These are phyloP conservation scores for Gobionotothen gibberifrons DNA, from an alignment of 2,797 vertebrate genomes.

Conservation along the genomic window DNA sequence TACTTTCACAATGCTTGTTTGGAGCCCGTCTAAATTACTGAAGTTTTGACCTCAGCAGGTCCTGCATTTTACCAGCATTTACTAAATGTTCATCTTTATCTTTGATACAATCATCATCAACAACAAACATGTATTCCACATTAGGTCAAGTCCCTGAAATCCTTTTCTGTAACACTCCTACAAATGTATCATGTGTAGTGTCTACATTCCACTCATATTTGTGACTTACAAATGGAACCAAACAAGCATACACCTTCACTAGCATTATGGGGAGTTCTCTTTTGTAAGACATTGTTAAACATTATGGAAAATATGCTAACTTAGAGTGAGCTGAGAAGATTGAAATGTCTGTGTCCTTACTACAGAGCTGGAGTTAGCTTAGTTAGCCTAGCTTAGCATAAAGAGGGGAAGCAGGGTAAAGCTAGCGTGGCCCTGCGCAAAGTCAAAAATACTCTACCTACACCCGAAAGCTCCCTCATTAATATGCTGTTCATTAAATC, in stretches of 20 bases:
- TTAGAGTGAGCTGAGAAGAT: background rate
- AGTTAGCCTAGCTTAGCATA: too few species aligned
- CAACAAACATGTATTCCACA: background rate
- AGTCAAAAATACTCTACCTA: too few species aligned
- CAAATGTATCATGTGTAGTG: background rate
- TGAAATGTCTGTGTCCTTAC: background rate
- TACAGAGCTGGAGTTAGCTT: too few species aligned
- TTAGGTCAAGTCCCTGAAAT: background rate
- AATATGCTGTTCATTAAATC: too few species aligned
- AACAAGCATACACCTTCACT: background rate
- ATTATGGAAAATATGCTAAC: background rate
- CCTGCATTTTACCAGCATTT: slow-evolving; percentile 18
- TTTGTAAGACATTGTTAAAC: background rate
- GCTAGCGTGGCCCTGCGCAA: background rate
- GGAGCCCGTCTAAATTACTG: slow-evolving; percentile 42
- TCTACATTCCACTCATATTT: slow-evolving; percentile 10
- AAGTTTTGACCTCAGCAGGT: slow-evolving; percentile 23
- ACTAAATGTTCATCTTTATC: slow-evolving; percentile 11
- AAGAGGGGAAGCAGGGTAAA: background rate
- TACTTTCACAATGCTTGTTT: slow-evolving; percentile 19
- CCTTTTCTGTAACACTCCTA: background rate
- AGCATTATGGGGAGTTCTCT: background rate
- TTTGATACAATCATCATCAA: background rate
- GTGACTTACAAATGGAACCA: background rate
- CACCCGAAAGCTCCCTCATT: too few species aligned